phyloP scores from a whole-genome alignment of 2,113 vertebrate genomes.

The Saccopteryx bilineata region DNA sequence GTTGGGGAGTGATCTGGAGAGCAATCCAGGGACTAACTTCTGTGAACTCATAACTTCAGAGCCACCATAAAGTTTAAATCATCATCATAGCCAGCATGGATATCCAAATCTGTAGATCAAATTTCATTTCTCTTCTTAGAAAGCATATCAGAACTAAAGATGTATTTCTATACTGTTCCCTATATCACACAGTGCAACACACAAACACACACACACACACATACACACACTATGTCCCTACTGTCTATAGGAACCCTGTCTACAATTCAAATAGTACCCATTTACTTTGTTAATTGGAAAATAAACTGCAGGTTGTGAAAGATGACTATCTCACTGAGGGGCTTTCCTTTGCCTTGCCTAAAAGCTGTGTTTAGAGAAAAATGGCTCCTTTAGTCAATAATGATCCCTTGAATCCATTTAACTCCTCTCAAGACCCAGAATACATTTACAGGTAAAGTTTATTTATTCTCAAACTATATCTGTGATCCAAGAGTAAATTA shows the following conservation, averaged over 20 bases:
- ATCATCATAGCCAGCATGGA: too few relatives aligned
- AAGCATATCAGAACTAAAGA: slow-evolving; percentile 6
- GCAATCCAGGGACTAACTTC: neutral
- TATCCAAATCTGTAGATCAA: neutral
- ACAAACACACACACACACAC: neutral
- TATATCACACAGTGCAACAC: neutral
- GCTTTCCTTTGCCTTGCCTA: neutral
- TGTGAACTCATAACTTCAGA: neutral
- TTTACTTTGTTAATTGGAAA: neutral
- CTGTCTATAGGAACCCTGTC: neutral
- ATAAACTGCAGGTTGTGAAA: neutral
- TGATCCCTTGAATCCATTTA: neutral
- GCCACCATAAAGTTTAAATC: neutral
- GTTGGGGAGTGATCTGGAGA: neutral
- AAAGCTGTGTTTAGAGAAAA: neutral
- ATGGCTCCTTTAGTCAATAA: neutral
- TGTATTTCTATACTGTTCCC: neutral
- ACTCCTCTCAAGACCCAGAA: neutral
- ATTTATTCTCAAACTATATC: slow-evolving; percentile 25
- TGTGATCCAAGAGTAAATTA: neutral
- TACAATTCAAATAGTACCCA: neutral
- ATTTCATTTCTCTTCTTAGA: neutral
- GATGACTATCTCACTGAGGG: neutral
- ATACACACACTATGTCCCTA: neutral
- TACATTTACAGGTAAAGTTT: neutral